These are phyloP conservation scores for Stomorhina lunata DNA, from an alignment of 2,888 invertebrate species.

Conservation along the genomic window DNA sequence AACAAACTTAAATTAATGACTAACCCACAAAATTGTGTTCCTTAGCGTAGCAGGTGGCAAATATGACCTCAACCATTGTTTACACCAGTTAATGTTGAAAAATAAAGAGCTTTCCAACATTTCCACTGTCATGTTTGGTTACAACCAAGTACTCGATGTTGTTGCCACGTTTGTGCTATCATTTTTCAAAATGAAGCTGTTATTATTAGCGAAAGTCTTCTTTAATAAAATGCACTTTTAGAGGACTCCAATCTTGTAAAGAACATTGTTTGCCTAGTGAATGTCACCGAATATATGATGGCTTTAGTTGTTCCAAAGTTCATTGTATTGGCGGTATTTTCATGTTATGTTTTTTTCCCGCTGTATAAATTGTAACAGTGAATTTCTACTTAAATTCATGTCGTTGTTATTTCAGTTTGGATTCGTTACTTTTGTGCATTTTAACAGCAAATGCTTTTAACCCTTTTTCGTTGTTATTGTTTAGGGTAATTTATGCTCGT, in stretches of 20 bases:
- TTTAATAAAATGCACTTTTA: neutral
- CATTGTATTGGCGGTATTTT: neutral
- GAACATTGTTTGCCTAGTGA: slow-evolving; percentile 23
- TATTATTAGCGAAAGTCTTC: no score
- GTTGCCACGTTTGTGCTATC: no score
- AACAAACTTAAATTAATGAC: no score
- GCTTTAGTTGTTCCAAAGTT: neutral
- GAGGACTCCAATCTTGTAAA: slow-evolving; percentile 4
- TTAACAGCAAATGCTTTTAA: slow-evolving; percentile 16
- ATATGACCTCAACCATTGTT: no score
- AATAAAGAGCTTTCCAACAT: no score
- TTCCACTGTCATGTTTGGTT: no score
- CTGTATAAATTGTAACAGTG: neutral
- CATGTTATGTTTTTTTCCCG: neutral
- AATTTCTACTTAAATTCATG: slow-evolving; percentile 26
- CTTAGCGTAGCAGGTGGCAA: no score
- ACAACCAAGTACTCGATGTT: no score
- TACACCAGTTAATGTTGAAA: no score
- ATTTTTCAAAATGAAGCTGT: no score
- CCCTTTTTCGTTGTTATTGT: slow-evolving; percentile 5
- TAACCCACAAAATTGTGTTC: no score
- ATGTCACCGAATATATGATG: slow-evolving; percentile 24
- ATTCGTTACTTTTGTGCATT: neutral
- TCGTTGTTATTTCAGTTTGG: slow-evolving; percentile 19
- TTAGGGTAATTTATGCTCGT: slow-evolving; percentile 47